Percentiles rank a stretch among this genome's conserved stretches.
phyloP scores from a whole-genome alignment of 2,797 vertebrate species.

The Sebastes minor region DNA sequence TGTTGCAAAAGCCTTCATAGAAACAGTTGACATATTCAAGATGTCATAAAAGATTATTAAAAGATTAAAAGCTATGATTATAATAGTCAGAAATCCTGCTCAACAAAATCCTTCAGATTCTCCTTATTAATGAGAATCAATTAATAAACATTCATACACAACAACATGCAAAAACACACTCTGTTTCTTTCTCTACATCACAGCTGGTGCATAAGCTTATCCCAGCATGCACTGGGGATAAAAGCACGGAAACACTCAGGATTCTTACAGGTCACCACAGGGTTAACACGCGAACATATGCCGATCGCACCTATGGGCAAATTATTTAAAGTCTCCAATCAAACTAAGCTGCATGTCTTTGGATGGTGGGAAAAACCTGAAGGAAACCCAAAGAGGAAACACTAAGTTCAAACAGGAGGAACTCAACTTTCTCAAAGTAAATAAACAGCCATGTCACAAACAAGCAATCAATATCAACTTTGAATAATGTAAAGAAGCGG shows the following conservation, averaged over 20 bases:
- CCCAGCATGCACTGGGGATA: slow-evolving; percentile 3
- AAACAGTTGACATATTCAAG: background rate
- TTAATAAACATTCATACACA: background rate
- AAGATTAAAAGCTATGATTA: background rate
- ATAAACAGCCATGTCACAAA: too few relatives aligned
- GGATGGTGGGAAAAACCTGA: background rate
- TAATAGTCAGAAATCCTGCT: background rate
- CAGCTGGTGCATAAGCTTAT: background rate
- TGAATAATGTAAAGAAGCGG: too few relatives aligned
- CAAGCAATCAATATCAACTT: too few relatives aligned
- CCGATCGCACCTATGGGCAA: background rate
- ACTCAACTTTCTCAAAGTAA: background rate
- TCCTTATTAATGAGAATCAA: background rate
- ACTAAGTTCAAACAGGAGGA: background rate
- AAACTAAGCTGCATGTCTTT: background rate
- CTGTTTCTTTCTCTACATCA: background rate
- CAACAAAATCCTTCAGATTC: background rate
- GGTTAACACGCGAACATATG: background rate
- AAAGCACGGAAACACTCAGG: background rate
- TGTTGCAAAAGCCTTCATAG: background rate
- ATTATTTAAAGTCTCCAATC: background rate
- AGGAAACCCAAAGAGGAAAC: background rate
- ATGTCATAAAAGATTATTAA: background rate
- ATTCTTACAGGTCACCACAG: background rate
- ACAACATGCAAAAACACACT: background rate